Percentiles rank a stretch among this genome's conserved stretches.
Conservation (phyloP, 2,888 invertebrate species). For the Dryadula phaetusa region DNA sequence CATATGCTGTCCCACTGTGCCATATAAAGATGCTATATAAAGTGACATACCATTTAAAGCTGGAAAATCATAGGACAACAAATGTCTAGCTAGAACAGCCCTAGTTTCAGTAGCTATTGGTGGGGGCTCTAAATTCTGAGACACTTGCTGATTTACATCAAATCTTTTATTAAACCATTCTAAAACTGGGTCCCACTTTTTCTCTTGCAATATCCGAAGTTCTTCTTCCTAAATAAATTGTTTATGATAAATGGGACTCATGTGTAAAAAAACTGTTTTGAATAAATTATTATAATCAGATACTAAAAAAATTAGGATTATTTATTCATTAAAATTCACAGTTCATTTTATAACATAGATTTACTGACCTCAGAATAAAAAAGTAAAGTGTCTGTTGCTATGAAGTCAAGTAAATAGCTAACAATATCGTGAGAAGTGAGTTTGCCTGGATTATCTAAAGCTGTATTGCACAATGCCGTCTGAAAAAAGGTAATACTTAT, state of each 20-base stretch:
- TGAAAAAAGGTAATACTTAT: slow-evolving; percentile 60
- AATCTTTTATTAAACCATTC: slow-evolving; percentile 95
- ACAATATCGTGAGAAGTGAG: slow-evolving; percentile 90
- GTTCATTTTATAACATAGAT: no score
- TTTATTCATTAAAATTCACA: no score
- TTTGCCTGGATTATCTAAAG: slow-evolving; percentile 95
- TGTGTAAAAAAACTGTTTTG: no score
- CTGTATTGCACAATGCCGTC: slow-evolving; percentile 95
- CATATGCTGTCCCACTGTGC: no score
- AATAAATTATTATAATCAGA: no score
- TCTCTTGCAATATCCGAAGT: slow-evolving; percentile 88
- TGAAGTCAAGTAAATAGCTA: slow-evolving; percentile 90
- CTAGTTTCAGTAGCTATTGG: slow-evolving; percentile 87
- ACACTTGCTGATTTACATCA: slow-evolving; percentile 88
- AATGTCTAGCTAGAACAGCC: slow-evolving; percentile 88
- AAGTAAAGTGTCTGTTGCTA: slow-evolving; percentile 92
- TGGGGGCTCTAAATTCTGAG: slow-evolving; percentile 88
- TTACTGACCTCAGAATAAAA: slow-evolving; percentile 88
- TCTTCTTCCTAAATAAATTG: slow-evolving; percentile 89
- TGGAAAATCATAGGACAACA: slow-evolving; percentile 92
- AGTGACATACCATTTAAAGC: slow-evolving; percentile 89
- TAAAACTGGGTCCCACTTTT: slow-evolving; percentile 95
- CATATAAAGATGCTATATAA: not conserved
- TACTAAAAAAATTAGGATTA: no score
- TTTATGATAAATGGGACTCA: no score